These are phyloP conservation scores for Ophiodon elongatus DNA, from an alignment of 2,113 vertebrate genomes.

Conservation along the genomic window DNA sequence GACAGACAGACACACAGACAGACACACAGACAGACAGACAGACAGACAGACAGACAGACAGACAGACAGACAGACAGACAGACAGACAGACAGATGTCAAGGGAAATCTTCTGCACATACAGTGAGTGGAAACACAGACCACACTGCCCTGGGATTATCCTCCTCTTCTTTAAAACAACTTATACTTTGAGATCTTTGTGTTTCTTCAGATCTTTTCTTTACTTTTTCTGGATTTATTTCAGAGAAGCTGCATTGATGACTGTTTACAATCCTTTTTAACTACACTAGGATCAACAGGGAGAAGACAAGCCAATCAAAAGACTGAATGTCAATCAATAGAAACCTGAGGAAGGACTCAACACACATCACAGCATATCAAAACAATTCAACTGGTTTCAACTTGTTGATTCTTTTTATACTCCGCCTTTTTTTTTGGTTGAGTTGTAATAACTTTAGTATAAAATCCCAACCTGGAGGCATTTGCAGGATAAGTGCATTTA, in stretches of 20 bases:
- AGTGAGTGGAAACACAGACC: conserved; percentile 51
- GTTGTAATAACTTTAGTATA: conserved; percentile 54
- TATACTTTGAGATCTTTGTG: conserved; percentile 83
- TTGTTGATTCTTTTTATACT: conserved; percentile 85
- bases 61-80: not conserved
- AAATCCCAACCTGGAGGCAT: conserved; percentile 88
- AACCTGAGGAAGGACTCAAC: conserved; percentile 83
- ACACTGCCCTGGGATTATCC: conserved; percentile 75
- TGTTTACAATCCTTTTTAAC: conserved; percentile 90
- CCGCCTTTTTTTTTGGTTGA: conserved; percentile 57
- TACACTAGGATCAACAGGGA: conserved; percentile 86
- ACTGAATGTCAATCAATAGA: conserved; percentile 78
- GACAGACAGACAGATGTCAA: not conserved
- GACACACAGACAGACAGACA: not conserved
- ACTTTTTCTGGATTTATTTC: conserved; percentile 84
- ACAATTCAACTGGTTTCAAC: conserved; percentile 88
- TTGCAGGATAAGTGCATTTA: conserved; percentile 94
- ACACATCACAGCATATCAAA: conserved; percentile 84
- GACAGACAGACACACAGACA: conserved; percentile 22
- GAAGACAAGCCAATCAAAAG: conserved; percentile 81
- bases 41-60: conserved; percentile 13
- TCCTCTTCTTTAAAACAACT: conserved; percentile 72
- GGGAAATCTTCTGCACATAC: conserved; percentile 52
- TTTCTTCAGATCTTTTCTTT: conserved; percentile 68
- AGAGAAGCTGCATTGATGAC: conserved; percentile 84